Conservation (phyloP, 2,888 invertebrate genomes). For the Oeneis ivallda region DNA sequence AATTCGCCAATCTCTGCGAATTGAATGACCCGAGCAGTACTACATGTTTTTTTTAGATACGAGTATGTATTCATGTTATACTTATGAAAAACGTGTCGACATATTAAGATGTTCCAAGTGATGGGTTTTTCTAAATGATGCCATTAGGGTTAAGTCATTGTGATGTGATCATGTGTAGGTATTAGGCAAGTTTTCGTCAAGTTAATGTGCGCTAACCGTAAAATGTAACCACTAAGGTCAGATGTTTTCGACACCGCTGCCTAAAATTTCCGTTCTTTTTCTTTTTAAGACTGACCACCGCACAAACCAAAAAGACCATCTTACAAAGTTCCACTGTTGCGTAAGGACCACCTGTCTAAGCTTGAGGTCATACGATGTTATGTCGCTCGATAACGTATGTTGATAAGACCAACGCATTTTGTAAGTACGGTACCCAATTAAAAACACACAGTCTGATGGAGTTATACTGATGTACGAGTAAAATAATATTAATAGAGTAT, state of each 20-base stretch:
- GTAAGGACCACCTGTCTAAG: background rate
- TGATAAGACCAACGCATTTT: too few relatives aligned
- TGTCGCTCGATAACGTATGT: too few relatives aligned
- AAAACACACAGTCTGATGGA: too few relatives aligned
- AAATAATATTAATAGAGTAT: too few relatives aligned
- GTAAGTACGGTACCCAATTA: too few relatives aligned
- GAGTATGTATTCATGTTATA: too few relatives aligned
- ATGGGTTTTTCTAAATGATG: background rate
- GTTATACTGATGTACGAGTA: too few relatives aligned
- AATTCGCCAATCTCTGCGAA: too few relatives aligned
- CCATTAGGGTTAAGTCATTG: background rate
- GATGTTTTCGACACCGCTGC: background rate
- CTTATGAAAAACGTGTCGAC: background rate
- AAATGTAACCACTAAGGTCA: slow-evolving; percentile 4
- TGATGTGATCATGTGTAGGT: too few relatives aligned
- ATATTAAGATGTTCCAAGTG: background rate
- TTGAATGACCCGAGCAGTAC: too few relatives aligned
- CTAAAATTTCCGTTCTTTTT: background rate
- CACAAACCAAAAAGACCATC: background rate
- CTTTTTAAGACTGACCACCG: background rate
- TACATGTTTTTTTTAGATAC: too few relatives aligned
- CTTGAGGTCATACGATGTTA: background rate
- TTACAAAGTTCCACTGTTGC: background rate
- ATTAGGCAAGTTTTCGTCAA: slow-evolving; percentile 4
- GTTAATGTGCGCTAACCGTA: background rate